Conservation (phyloP, 2,888 invertebrate genomes). For the Ellobium chinense region DNA sequence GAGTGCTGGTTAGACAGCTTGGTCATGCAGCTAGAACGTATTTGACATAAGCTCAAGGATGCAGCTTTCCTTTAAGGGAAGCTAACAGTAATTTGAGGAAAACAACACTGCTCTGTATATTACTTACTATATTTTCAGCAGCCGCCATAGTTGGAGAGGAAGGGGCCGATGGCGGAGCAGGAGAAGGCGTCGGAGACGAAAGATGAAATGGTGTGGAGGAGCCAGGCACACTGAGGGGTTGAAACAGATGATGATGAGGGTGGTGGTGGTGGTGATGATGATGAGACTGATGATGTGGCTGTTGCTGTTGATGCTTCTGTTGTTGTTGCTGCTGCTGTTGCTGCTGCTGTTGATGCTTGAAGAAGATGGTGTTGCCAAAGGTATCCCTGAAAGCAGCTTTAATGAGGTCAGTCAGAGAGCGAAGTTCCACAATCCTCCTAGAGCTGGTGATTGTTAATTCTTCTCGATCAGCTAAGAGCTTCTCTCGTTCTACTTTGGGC, state of each 20-base stretch:
- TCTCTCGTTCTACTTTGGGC: slow-evolving; percentile 73
- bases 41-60: no score
- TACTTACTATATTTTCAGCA: slow-evolving; percentile 4
- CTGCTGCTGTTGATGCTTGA: slow-evolving; percentile 39
- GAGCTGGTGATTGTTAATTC: slow-evolving; percentile 62
- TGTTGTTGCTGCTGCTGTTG: slow-evolving; percentile 11
- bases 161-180: slow-evolving; percentile 8
- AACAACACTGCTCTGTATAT: background rate
- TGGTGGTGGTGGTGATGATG: background rate
- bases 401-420: slow-evolving; percentile 68
- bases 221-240: background rate
- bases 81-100: background rate
- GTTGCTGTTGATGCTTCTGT: background rate
- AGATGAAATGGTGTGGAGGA: slow-evolving; percentile 1
- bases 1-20: no score
- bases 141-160: background rate
- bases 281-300: background rate
- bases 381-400: slow-evolving; percentile 65
- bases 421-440: slow-evolving; percentile 66
- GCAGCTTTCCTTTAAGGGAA: no score
- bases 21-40: no score
- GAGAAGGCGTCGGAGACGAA: slow-evolving; percentile 3
- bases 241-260: background rate
- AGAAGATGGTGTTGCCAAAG: slow-evolving; percentile 53
- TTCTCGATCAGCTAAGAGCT: slow-evolving; percentile 71